Conservation (phyloP, 2,888 invertebrate species). For the Caenorhabditis sp. region DNA sequence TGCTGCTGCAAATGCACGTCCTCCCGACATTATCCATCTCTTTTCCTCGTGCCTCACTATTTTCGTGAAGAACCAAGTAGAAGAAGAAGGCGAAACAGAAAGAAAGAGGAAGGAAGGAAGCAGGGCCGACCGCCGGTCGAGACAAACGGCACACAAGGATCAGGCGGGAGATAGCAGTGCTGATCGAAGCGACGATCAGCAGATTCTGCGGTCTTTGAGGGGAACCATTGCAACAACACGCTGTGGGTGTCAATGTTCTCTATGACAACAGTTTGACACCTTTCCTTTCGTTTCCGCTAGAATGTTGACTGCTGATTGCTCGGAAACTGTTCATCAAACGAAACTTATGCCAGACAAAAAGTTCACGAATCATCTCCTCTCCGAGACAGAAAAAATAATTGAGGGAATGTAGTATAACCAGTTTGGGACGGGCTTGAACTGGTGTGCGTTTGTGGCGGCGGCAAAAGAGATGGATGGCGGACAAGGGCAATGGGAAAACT, state of each 20-base stretch:
- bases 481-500: slow-evolving; percentile 31
- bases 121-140: slow-evolving; percentile 34
- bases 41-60: not conserved
- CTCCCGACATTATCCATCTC: slow-evolving; percentile 24
- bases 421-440: slow-evolving; percentile 20
- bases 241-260: not conserved
- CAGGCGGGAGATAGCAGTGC: slow-evolving; percentile 19
- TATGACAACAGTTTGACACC: not conserved
- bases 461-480: slow-evolving; percentile 13
- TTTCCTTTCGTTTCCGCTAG: not conserved
- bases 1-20: slow-evolving; percentile 56
- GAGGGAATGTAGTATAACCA: slow-evolving; percentile 24
- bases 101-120: slow-evolving; percentile 40
- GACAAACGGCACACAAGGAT: slow-evolving; percentile 32
- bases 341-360: not conserved
- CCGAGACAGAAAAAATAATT: not conserved
- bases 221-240: not conserved
- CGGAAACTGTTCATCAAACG: not conserved
- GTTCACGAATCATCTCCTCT: not conserved
- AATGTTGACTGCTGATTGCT: slow-evolving; percentile 7
- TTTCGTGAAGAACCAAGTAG: slow-evolving; percentile 10
- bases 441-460: slow-evolving; percentile 5
- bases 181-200: slow-evolving; percentile 3
- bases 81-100: slow-evolving; percentile 18
- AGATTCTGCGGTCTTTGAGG: not conserved